Evolutionary conservation across 37 sponge, comb jelly and placozoan genomes (phyloP), one percentile per base, ranked within the genome.

Genomic region (Chondrosia reniformis): DNA sequence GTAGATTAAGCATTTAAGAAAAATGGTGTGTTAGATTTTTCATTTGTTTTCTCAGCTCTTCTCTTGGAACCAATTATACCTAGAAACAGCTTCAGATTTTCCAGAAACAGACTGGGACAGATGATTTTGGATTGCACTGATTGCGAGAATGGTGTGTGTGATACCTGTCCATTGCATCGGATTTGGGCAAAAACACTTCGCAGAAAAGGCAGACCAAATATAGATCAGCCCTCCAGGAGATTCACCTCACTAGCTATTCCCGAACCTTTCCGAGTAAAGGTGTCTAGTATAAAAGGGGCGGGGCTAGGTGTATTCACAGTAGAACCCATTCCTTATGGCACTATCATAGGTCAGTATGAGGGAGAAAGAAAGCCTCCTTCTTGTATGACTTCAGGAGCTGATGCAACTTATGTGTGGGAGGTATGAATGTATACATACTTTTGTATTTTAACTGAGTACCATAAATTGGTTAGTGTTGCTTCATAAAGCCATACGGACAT

Each of bases 131-230:
- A 34, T 19, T 69, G 72, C 41, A 13, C 43, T 40, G 43, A 69
- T 25, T 69, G 72, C 42, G 72, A 69, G 43, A 69, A 69, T 41
- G 72, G 72, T 2, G 41, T 37, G 1, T 69, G 72, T 40, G 72
- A 69, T 25, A 69, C 44, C 43, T 69, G 72, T 40, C 72, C 72
- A 2, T 25, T 69, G 15, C 72, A 69, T 44, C 72, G 22, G n/a
- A 37, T 1, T 10, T 69, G 72, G 72, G 42, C 39, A 25, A 39
- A 22, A 22, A 69, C 42, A 19, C 2, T 7, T 30, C 9, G 22
- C 42, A 69, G 13, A 21, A 1, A 64, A 36, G 2, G 0, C 9
- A 19, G 6, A 17, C 2, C 22, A 4, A 40, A 34, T 30, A 21
- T 34, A 24, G 43, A 69, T 25, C 1, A 40, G 43, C 43, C 36